Evolutionary conservation across 2,888 invertebrate genomes (phyloP), one percentile per base, ranked within the genome.

Genomic region (Pammene fasciana): DNA sequence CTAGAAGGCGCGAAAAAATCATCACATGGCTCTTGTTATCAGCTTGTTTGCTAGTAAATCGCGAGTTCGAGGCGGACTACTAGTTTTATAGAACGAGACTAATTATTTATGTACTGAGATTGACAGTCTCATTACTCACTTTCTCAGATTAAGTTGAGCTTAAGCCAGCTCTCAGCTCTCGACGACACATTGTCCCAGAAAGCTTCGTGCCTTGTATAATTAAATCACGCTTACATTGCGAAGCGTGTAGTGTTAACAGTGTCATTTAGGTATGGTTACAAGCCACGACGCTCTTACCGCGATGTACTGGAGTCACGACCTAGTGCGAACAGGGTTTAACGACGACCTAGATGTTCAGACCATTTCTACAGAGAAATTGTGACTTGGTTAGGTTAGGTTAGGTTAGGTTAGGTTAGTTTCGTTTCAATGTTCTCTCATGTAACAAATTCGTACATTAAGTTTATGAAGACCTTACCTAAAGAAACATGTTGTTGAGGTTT

Each of bases 161-260:
- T 14, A 52, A 50, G 50, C 61, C 41, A 41, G 62, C 62, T 36
- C 61, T 50, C 50, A 41, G 50, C 61, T 52, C 62, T 50, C 52
- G 62, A 52, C 52, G 41, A 52, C 41, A 62, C 41, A 52, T 52
- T 62, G 62, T 62, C 50, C 52, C 52, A 41, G 41, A 50, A 26
- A 62, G 62, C 50, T 52, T 62, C 62, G 50, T 62, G 62, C 62
- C 26, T 52, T 52, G 62, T 52, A 62, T 62, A 52, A 62, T 52
- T 62, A 52, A 62, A 62, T 62, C 41, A 50, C 41, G 38, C 62
- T 62, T 52, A 62, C 50, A 52, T 41, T 41, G 50, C 38, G 18
- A 41, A 52, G 41, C 38, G 46, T 16, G 26, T 62, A 41, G 62
- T 62, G 62, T 26, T 50, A 62, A 62, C 50, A 62, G 38, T 62